Base-by-base conservation (phyloP, 64 coral and sea anemone species). In the Stylophora pistillata region DNA sequence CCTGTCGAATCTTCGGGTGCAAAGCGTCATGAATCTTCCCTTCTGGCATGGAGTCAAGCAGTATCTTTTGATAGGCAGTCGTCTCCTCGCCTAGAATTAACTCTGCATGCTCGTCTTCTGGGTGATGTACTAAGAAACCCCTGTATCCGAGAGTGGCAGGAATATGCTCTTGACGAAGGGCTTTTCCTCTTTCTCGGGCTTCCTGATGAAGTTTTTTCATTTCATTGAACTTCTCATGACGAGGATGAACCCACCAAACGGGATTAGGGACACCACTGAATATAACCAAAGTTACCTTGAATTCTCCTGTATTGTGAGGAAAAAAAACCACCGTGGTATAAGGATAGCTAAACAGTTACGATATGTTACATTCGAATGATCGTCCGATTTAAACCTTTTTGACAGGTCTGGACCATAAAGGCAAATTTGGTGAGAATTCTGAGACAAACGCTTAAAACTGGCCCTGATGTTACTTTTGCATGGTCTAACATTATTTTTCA, bases 11-110 rank as follows among this genome's bases (percentile, higher is more conserved):
- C 37, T 7, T 47, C 3, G 3, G 37, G 37, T 47, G 37, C 37
- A 47, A 47, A 7, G 3, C 37, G 7, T 47, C 7, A 47, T 47
- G 3, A 4, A 79, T 79, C 34, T 33, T 0, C 68, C 26, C 53
- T 58, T 87, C 23, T 87, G 85, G 85, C 85, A 87, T 87, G 70
- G 85, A 74, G 41, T 56, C 5, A 73, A 87, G 85, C 71, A 87
- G n/a, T 7, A 87, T 25, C 69, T 87, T 32, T 81, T 81, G 78
- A 17, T 63, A 29, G 5, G 60, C 17, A 0, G 3, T 23, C 0
- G 78, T 81, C 4, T 87, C 85, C 17, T 73, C 14, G 69, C 85
- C 85, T 56, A 87, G 13, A 32, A 87, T 74, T 69, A 87, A 32
- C 56, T 87, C 85, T 74, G 15, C 85, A 23, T 58, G 20, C 23